Evolutionary conservation across 2,888 invertebrate genomes (phyloP).

Genomic region (Mycalesis mineus): DNA sequence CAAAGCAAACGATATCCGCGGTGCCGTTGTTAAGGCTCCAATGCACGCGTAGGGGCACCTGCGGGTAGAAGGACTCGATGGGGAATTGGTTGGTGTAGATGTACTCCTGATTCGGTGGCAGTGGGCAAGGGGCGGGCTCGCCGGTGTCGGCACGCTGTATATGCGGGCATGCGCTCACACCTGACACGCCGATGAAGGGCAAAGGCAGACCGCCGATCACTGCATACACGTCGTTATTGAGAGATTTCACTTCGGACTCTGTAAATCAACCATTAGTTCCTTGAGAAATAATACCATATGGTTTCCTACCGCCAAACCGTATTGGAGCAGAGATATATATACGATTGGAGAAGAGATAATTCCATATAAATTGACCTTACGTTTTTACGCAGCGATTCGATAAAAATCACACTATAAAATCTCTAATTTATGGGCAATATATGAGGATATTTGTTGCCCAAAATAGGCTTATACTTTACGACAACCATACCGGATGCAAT

Average conservation of each 20-base stretch:
- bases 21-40: conserved; percentile 77
- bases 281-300: too few relatives aligned
- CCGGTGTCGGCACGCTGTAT: conserved; percentile 57
- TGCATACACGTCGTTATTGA: conserved; percentile 77
- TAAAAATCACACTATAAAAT: too few relatives aligned
- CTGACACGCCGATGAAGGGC: conserved; percentile 85
- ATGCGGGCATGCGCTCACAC: conserved; percentile 80
- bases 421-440: too few relatives aligned
- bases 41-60: conserved; percentile 73
- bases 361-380: too few relatives aligned
- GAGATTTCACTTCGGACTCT: conserved; percentile 64
- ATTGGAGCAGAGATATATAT: too few relatives aligned
- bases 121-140: conserved; percentile 80
- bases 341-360: too few relatives aligned
- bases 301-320: too few relatives aligned
- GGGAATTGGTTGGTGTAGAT: conserved; percentile 79
- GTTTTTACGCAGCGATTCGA: too few relatives aligned
- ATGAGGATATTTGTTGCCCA: too few relatives aligned
- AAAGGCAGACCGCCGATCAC: conserved; percentile 76
- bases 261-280: conserved; percentile 32
- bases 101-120: conserved; percentile 81
- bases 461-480: too few relatives aligned
- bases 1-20: conserved; percentile 79
- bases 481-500: too few relatives aligned
- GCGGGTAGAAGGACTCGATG: conserved; percentile 70